Evolutionary conservation across 2,888 invertebrate species (phyloP).

Genomic region (Drosophila testacea): DNA sequence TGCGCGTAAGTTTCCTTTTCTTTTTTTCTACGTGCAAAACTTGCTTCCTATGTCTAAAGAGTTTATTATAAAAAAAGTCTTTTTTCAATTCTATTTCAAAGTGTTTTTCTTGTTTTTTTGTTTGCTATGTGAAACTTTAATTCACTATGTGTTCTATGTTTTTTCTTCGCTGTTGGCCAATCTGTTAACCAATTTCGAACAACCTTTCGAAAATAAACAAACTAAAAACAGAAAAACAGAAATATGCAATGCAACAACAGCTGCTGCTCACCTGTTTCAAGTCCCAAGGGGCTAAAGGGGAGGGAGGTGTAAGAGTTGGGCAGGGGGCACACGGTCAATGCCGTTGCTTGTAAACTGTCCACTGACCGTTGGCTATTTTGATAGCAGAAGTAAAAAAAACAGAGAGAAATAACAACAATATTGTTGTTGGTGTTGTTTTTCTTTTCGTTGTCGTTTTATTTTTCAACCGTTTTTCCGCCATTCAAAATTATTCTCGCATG

Average conservation of each 20-base stretch:
- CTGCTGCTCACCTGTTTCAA: constrained; percentile 50
- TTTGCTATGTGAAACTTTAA: constrained; percentile 1
- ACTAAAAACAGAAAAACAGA: constrained; percentile 7
- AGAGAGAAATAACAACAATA: constrained; percentile 24
- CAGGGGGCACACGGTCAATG: constrained; percentile 51
- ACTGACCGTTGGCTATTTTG: constrained; percentile 44
- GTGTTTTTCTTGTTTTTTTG: background rate
- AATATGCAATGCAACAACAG: constrained; percentile 44
- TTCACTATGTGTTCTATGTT: constrained; percentile 9
- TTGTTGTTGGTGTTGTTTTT: constrained; percentile 46
- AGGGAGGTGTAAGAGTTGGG: background rate
- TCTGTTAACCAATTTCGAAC: constrained; percentile 49
- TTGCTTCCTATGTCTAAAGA: background rate
- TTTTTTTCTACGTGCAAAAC: background rate
- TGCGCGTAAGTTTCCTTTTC: background rate
- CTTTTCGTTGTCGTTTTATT: constrained; percentile 24
- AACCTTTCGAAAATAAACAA: constrained; percentile 39
- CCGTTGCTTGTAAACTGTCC: constrained; percentile 48
- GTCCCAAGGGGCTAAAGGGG: background rate
- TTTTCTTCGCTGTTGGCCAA: constrained; percentile 37
- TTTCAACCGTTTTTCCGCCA: constrained; percentile 65
- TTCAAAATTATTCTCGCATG: constrained; percentile 76
- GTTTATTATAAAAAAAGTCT: background rate
- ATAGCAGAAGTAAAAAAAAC: constrained; percentile 19
- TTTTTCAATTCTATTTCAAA: background rate